phyloP scores from a whole-genome alignment of 2,888 invertebrate genomes.

The Phytoseiulus persimilis region DNA sequence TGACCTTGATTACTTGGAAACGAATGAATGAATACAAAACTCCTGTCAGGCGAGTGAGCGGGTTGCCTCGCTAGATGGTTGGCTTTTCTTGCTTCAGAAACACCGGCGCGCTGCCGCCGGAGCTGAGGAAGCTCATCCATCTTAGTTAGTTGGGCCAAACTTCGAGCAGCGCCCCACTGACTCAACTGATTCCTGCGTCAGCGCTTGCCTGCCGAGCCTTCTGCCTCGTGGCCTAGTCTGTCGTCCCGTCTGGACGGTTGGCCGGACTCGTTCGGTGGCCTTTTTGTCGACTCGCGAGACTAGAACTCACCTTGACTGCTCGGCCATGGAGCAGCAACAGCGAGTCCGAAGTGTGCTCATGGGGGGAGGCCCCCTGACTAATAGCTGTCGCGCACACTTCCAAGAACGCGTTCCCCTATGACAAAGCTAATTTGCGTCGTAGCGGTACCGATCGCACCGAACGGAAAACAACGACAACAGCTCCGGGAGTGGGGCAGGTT shows the following conservation, averaged over 20 bases:
- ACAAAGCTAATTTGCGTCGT: not conserved
- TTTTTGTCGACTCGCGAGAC: not conserved
- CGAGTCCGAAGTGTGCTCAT: not conserved
- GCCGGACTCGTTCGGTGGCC: not conserved
- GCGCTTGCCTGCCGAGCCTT: not conserved
- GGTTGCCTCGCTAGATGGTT: not conserved
- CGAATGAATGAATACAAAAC: not conserved
- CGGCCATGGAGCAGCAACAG: not conserved
- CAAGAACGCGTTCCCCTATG: not conserved
- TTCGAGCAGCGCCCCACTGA: not conserved
- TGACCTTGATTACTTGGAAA: not conserved
- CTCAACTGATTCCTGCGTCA: not conserved
- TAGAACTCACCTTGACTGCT: not conserved
- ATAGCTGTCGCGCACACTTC: not conserved
- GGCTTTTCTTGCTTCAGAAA: not conserved
- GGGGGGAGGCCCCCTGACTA: not conserved
- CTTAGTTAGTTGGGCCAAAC: not conserved
- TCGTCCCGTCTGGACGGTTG: not conserved
- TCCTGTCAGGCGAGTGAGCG: not conserved
- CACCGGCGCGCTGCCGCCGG: not conserved
- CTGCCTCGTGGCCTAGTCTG: not conserved
- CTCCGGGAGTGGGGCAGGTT: not conserved
- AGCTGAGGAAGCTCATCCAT: not conserved
- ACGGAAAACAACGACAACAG: not conserved
- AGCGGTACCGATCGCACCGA: not conserved